Percentiles rank a stretch among this genome's conserved stretches.
These are phyloP conservation scores for Osmerus mordax DNA, from an alignment of 2,113 vertebrate species.

Conservation along the genomic window DNA sequence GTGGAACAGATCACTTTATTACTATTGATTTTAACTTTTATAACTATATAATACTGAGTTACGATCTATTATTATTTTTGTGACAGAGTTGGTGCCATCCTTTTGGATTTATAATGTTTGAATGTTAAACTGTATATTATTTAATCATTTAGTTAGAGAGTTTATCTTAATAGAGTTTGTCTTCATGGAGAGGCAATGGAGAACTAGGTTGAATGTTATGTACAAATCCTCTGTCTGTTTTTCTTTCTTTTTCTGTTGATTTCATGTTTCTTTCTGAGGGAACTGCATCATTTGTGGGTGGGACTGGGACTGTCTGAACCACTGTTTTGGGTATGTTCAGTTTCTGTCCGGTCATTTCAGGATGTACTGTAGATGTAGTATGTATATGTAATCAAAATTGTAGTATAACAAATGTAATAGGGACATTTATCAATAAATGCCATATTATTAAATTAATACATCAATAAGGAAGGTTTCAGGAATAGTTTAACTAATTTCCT, in stretches of 20 bases:
- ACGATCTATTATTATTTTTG: slow-evolving; percentile 29
- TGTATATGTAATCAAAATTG: too few relatives aligned
- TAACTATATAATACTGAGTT: slow-evolving; percentile 52
- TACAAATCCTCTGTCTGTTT: too few relatives aligned
- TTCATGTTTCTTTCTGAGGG: slow-evolving; percentile 27
- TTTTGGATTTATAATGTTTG: slow-evolving; percentile 54
- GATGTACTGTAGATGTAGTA: too few relatives aligned
- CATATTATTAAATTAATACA: too few relatives aligned
- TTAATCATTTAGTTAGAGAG: slow-evolving; percentile 30
- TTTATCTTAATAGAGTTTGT: slow-evolving; percentile 56
- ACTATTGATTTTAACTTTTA: slow-evolving; percentile 51
- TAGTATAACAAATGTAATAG: too few relatives aligned
- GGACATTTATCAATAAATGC: too few relatives aligned
- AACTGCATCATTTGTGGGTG: slow-evolving; percentile 23
- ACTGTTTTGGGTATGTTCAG: slow-evolving; percentile 6
- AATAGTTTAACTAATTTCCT: too few relatives aligned
- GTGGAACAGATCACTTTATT: slow-evolving; percentile 47
- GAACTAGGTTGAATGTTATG: too few relatives aligned
- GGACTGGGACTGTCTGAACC: slow-evolving; percentile 10
- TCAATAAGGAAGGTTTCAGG: too few relatives aligned
- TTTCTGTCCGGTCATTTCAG: too few relatives aligned
- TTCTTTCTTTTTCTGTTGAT: too few relatives aligned
- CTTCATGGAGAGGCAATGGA: slow-evolving; percentile 61
- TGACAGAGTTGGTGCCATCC: slow-evolving; percentile 68
- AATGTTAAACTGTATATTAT: not conserved